These are phyloP conservation scores for Thunnus albacares DNA, from an alignment of 2,797 vertebrate species.

Conservation along the genomic window DNA sequence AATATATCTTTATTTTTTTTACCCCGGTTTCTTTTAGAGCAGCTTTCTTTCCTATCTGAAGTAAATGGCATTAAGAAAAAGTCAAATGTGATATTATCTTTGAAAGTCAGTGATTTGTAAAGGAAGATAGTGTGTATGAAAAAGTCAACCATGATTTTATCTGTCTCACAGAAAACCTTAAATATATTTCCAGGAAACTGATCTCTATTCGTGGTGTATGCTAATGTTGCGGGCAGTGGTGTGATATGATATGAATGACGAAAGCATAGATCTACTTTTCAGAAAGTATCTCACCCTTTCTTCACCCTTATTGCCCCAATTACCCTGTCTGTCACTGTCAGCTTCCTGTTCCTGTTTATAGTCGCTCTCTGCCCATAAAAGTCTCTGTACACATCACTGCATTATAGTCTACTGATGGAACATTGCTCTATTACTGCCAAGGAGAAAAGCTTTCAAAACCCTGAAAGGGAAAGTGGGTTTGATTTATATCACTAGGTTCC, in stretches of 20 bases:
- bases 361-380: too few species aligned
- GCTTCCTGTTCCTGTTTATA: background rate
- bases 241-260: background rate
- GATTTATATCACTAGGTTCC: background rate
- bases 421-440: background rate
- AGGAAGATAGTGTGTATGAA: background rate
- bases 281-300: background rate
- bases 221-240: background rate
- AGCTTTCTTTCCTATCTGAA: background rate
- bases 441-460: background rate
- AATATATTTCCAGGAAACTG: background rate
- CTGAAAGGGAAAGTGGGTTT: background rate
- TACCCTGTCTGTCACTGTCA: background rate
- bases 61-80: constrained; percentile 46
- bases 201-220: constrained; percentile 1
- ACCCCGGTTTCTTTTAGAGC: background rate
- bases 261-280: background rate
- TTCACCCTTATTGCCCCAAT: background rate
- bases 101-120: constrained; percentile 1
- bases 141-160: constrained; percentile 49
- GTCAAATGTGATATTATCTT: constrained; percentile 47
- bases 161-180: constrained; percentile 8
- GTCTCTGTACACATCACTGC: background rate
- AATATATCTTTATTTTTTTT: background rate
- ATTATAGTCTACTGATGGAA: too few species aligned